These are phyloP conservation scores for Scaptomyza tumidula DNA, from an alignment of 2,888 invertebrate species.

Conservation along the genomic window DNA sequence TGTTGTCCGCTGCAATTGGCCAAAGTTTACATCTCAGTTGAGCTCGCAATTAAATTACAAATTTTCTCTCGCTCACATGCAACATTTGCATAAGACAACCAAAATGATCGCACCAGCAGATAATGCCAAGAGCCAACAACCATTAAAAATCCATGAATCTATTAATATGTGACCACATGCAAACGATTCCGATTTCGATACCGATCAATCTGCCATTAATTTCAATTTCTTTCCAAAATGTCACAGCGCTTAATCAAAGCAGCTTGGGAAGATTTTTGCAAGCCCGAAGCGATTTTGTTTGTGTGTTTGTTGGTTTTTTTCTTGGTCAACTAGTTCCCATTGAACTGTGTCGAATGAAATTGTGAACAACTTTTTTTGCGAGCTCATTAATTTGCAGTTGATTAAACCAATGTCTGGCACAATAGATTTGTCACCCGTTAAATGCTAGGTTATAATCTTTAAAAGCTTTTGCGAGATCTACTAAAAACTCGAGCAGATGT, in stretches of 20 bases:
- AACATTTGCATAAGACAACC: conserved; percentile 46
- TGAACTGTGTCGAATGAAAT: conserved; percentile 33
- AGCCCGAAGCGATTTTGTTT: conserved; percentile 4
- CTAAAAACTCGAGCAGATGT: conserved; percentile 11
- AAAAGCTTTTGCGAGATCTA: conserved; percentile 34
- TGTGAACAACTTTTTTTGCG: conserved; percentile 29
- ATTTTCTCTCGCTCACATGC: background rate
- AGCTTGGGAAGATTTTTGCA: conserved; percentile 71
- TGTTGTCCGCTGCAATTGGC: conserved; percentile 13
- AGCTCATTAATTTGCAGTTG: conserved; percentile 44
- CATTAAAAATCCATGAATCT: conserved; percentile 38
- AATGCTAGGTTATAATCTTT: conserved; percentile 31
- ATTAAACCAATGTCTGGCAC: conserved; percentile 34
- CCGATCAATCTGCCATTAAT: conserved; percentile 75
- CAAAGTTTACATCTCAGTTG: conserved; percentile 21
- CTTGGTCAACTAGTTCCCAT: conserved; percentile 66
- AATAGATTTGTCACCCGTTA: conserved; percentile 41
- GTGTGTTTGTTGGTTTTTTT: background rate
- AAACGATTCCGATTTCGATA: conserved; percentile 42
- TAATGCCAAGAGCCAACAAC: conserved; percentile 26
- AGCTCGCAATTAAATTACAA: conserved; percentile 26
- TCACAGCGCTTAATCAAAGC: conserved; percentile 75
- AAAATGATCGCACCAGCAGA: conserved; percentile 26
- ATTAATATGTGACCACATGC: conserved; percentile 55
- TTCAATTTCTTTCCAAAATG: conserved; percentile 68